Evolutionary conservation across 1,140 invertebrate genomes (phyloP), one percentile per base, ranked within the genome.

Genomic region (Ceratitis capitata): DNA sequence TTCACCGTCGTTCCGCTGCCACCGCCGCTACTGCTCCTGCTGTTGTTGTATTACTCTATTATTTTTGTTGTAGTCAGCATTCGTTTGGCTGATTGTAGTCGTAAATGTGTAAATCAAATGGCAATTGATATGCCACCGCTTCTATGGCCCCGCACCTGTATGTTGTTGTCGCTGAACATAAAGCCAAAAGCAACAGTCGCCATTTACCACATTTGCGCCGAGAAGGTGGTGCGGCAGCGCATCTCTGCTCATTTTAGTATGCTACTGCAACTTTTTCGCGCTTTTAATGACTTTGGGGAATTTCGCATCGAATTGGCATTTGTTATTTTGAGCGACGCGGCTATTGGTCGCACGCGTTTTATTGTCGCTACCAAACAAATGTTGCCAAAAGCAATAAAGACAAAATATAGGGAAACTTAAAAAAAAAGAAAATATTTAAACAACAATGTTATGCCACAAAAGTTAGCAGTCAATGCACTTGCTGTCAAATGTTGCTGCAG

Each of bases 231-330:
- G 51, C 1, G n/a, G 51, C 19, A 7, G 51, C 26, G 58, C 9
- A 12, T 64, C 1, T 0, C 69, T 23, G 39, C 19, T 10, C 42
- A n/a, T n/a, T 45, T 45, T 26, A 4, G 6, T 74, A n/a, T 78
- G 35, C 69, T 78, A 16, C 56, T 61, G 56, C 5, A 2, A 26
- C 39, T n/a, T 78, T 26, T 78, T 78, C 39, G 19, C 35, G 69
- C 69, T 78, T 78, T 78, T 78, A 78, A 78, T 78, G 69, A 78
- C 69, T 78, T 78, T 78, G 69, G 69, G 69, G 69, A 78, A 78
- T 78, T 78, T 78, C 42, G 39, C 39, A n/a, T 10, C 2, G n/a
- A n/a, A n/a, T n/a, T n/a, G n/a, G n/a, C n/a, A n/a, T n/a, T n/a
- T n/a, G n/a, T n/a, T n/a, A n/a, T n/a, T n/a, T n/a, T n/a, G n/a